A percentile compares a stretch with the other conserved stretches of the same genome.
Conservation (phyloP, 2,113 vertebrate species). For the Neolamprologus sp. region DNA sequence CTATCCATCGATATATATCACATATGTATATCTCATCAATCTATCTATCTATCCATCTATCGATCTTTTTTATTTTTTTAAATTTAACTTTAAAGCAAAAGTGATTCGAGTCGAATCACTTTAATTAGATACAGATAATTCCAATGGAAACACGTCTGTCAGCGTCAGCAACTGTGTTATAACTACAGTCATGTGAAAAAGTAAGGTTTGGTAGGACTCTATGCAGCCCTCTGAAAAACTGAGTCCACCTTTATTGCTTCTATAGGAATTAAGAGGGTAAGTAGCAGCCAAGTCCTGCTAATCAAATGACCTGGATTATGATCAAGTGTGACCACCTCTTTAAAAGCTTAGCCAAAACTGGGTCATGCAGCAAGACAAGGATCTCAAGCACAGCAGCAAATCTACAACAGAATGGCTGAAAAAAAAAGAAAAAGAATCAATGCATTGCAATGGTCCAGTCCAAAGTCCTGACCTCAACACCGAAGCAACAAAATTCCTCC, state of each 20-base stretch:
- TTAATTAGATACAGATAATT: neutral
- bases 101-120: neutral
- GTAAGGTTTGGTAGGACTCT: neutral
- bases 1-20: neutral
- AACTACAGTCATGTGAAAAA: neutral
- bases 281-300: neutral
- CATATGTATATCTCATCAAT: neutral
- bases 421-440: neutral
- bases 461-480: neutral
- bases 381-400: neutral
- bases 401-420: neutral
- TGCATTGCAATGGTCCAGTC: neutral
- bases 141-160: neutral
- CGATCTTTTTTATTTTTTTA: neutral
- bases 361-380: neutral
- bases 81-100: neutral
- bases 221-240: neutral
- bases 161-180: neutral
- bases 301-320: neutral
- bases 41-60: neutral
- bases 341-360: neutral
- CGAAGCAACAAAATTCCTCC: neutral
- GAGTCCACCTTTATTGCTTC: neutral
- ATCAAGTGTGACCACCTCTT: neutral
- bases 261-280: neutral